phyloP scores from a whole-genome alignment of 1,140 invertebrate species.

The Drosophila mauritiana region DNA sequence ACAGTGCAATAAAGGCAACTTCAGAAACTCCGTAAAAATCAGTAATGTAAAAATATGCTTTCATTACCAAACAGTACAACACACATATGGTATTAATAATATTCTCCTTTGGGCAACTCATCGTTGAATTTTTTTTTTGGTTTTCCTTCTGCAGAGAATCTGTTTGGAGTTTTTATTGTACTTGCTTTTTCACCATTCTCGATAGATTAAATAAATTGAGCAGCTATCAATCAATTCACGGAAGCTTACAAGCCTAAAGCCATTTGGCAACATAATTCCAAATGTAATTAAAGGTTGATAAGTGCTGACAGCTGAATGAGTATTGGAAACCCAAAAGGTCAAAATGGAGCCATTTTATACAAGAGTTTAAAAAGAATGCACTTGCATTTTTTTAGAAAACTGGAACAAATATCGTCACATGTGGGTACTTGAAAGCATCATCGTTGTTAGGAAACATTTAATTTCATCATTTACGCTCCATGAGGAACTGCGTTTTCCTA shows the following conservation, averaged over 20 bases:
- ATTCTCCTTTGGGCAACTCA: slow-evolving; percentile 33
- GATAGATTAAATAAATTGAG: slow-evolving; percentile 48
- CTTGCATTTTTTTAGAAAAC: neutral
- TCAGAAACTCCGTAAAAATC: slow-evolving; percentile 18
- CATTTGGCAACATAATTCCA: slow-evolving; percentile 18
- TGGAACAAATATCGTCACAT: slow-evolving; percentile 23
- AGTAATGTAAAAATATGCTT: slow-evolving; percentile 78
- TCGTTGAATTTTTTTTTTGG: slow-evolving; percentile 1
- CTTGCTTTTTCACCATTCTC: slow-evolving; percentile 4
- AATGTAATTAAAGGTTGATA: slow-evolving; percentile 47
- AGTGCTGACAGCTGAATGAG: slow-evolving; percentile 37
- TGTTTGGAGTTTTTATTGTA: slow-evolving; percentile 31
- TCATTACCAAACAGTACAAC: slow-evolving; percentile 74
- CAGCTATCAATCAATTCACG: slow-evolving; percentile 52
- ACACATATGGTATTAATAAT: slow-evolving; percentile 58
- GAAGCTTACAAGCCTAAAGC: slow-evolving; percentile 34
- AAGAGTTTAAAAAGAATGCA: slow-evolving; percentile 19
- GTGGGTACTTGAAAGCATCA: neutral
- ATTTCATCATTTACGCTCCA: slow-evolving; percentile 52
- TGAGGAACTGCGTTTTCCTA: slow-evolving; percentile 60
- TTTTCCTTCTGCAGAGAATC: slow-evolving; percentile 32
- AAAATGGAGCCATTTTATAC: slow-evolving; percentile 1
- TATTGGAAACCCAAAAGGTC: slow-evolving; percentile 27
- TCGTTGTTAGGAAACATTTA: slow-evolving; percentile 14
- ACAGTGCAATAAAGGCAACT: slow-evolving; percentile 17